Base-by-base conservation (phyloP, 2,113 vertebrate species). In the Orycteropus afer region DNA sequence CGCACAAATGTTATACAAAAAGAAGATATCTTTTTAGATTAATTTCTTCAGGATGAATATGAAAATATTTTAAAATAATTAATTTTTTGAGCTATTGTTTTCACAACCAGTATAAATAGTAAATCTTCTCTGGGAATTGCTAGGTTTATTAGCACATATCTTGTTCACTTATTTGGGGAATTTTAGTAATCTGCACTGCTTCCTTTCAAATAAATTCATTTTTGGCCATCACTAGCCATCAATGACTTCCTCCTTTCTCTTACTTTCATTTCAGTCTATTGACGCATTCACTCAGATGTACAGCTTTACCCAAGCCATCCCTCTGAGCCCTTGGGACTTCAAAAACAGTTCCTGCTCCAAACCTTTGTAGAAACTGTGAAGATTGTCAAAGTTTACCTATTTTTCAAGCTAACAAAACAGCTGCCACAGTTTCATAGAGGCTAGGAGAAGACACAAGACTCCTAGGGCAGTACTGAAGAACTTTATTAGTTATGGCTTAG, bases 1-100 rank as follows among this genome's bases (percentile, higher is more conserved):
- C 97, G 82, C 69, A 96, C 94, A 98, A 97, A 98, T 96, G 91
- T 96, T 89, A 80, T 87, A 74, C 42, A 97, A 82, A 91, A 97
- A 95, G 49, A 94, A 95, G 42, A 65, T 37, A 76, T 96, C 93
- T 97, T 97, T 97, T 93, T 90, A 91, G 95, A 89, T 92, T 94
- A 42, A 80, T 91, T 93, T 61, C 4, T 95, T 87, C 45, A 61
- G 71, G 45, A 93, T 34, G 84, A 96, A 93, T 96, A 94, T 94
- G 61, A 97, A 96, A 93, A 93, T 76, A 94, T 91, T 95, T 88
- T 37, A 71, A 85, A 85, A 83, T 87, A 49, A 76, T 94, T 85
- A 63, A 57, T 87, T 37, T 93, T 95, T 81, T 90, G 55, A 90
- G 61, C 27, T 7, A 84, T 61, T 73, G 18, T 51, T 87, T 88